Percentiles rank a stretch among this genome's conserved stretches.
These are phyloP conservation scores for Girardinus metallicus DNA, from an alignment of 2,797 vertebrate genomes.

Conservation along the genomic window DNA sequence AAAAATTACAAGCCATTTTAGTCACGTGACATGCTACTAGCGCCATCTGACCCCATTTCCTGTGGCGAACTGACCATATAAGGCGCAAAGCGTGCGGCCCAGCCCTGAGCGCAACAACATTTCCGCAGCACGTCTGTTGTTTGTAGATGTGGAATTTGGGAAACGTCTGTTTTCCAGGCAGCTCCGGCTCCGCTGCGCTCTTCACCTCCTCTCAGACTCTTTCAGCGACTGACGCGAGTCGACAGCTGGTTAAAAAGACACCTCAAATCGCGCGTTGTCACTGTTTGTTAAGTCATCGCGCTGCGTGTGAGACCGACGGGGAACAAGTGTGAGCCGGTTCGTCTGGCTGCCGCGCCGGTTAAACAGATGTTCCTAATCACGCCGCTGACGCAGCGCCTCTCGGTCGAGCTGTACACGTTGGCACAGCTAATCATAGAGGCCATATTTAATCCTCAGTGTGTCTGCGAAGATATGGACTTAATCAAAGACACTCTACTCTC, in stretches of 20 bases:
- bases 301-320: constrained; percentile 9
- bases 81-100: constrained; percentile 22
- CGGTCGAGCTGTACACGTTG: background rate
- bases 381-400: background rate
- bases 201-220: constrained; percentile 38
- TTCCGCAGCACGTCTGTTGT: constrained; percentile 71
- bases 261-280: constrained; percentile 4
- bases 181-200: constrained; percentile 42
- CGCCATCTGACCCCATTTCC: constrained; percentile 25
- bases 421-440: background rate
- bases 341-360: background rate
- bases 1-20: background rate
- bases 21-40: constrained; percentile 26
- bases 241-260: constrained; percentile 34
- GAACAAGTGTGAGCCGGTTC: background rate
- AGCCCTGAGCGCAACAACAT: constrained; percentile 53
- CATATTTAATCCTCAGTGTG: background rate
- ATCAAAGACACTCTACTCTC: background rate
- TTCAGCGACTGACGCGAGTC: constrained; percentile 33
- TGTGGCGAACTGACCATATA: constrained; percentile 12
- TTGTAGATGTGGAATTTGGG: constrained; percentile 82
- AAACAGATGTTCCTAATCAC: constrained; percentile 1
- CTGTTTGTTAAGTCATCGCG: constrained; percentile 27
- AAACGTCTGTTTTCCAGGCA: constrained; percentile 78
- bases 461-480: background rate